Evolutionary conservation across 2,113 vertebrate genomes (phyloP).

Genomic region (Leiothrix lutea): DNA sequence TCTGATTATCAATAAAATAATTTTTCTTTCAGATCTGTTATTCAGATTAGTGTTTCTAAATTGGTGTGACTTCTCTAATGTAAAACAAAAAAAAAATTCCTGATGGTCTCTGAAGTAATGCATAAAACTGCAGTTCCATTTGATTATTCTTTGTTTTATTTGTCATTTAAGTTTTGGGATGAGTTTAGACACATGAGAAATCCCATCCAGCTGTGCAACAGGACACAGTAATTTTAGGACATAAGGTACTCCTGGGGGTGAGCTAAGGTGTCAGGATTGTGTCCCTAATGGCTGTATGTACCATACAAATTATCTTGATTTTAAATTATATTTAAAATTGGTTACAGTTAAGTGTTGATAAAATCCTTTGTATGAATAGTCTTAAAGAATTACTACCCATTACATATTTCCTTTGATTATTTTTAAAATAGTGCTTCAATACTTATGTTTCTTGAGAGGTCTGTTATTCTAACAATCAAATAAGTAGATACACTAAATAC

Average conservation of each 20-base stretch:
- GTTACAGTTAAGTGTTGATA: neutral
- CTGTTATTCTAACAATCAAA: neutral
- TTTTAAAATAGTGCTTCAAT: neutral
- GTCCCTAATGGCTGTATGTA: neutral
- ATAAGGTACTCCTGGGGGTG: neutral
- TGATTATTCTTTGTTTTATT: neutral
- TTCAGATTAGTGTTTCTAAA: neutral
- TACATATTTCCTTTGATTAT: neutral
- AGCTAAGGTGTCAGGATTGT: neutral
- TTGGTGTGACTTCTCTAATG: fast-evolving
- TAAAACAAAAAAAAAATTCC: neutral
- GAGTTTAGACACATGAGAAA: neutral
- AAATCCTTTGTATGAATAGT: neutral
- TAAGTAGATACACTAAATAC: neutral
- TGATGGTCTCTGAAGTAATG: neutral
- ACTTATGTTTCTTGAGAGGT: neutral
- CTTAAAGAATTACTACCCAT: neutral
- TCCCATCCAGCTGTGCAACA: neutral
- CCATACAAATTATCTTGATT: neutral
- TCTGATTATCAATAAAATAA: neutral
- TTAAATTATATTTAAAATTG: neutral
- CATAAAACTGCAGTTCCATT: neutral
- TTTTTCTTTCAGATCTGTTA: neutral
- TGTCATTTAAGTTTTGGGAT: neutral
- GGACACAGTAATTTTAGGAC: neutral